phyloP scores from a whole-genome alignment of 2,888 invertebrate species.

The Teleiodes luculella region DNA sequence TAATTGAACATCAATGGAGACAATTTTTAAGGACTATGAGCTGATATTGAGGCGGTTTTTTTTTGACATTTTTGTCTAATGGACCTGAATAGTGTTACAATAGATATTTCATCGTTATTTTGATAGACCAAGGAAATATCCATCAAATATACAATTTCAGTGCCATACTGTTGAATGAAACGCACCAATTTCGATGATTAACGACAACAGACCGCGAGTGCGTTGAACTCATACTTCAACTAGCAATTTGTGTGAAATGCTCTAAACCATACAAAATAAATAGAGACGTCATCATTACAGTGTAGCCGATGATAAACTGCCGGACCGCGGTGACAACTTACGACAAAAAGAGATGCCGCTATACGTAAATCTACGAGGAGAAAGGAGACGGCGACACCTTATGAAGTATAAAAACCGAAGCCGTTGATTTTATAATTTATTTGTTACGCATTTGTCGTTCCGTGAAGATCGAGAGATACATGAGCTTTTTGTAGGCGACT shows the following conservation, averaged over 20 bases:
- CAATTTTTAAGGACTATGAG: too few species aligned
- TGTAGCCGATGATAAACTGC: constrained; percentile 69
- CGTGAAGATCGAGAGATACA: constrained; percentile 77
- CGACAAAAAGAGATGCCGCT: constrained; percentile 40
- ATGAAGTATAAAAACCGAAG: constrained; percentile 67
- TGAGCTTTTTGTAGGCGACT: constrained; percentile 68
- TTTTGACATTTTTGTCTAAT: too few species aligned
- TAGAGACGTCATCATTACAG: constrained; percentile 68
- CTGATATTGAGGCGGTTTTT: too few species aligned
- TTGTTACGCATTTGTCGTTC: constrained; percentile 78
- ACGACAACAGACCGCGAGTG: constrained; percentile 7
- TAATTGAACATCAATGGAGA: too few species aligned
- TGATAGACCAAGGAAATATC: constrained; percentile 7
- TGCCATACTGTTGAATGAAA: constrained; percentile 13
- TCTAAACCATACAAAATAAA: constrained; percentile 57
- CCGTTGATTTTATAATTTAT: constrained; percentile 78
- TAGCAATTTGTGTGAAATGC: constrained; percentile 56
- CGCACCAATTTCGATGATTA: constrained; percentile 14
- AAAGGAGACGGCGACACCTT: constrained; percentile 47
- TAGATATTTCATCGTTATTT: neutral
- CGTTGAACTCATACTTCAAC: constrained; percentile 42
- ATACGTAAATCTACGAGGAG: constrained; percentile 33
- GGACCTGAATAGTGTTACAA: too few species aligned
- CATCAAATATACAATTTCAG: constrained; percentile 12
- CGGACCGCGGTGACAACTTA: constrained; percentile 53